Percentiles rank a stretch among this genome's conserved stretches.
These are phyloP conservation scores for Shinisaurus crocodilurus DNA, from an alignment of 2,113 vertebrate species.

Conservation along the genomic window DNA sequence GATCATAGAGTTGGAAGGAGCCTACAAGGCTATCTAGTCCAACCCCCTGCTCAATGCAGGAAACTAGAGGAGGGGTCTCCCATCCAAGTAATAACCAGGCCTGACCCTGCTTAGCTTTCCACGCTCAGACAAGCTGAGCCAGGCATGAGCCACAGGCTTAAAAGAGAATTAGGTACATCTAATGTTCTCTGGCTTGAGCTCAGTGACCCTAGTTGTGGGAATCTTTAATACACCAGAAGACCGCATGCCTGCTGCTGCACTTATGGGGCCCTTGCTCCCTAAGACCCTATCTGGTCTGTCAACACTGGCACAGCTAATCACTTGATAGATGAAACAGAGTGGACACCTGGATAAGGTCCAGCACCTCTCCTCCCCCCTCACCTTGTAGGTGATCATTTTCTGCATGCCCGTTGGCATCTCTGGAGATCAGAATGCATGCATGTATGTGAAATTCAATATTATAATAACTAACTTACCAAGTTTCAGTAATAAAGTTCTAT, in stretches of 20 bases:
- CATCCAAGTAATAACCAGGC: too few relatives aligned
- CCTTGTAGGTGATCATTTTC: background rate
- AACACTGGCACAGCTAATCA: background rate
- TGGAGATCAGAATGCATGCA: background rate
- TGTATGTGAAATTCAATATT: background rate
- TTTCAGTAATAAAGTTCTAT: background rate
- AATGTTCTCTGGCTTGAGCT: background rate
- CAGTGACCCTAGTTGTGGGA: background rate
- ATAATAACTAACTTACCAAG: background rate
- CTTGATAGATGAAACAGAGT: background rate
- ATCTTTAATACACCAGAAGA: background rate
- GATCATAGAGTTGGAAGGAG: too few relatives aligned
- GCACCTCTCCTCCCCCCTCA: background rate
- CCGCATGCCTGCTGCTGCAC: background rate
- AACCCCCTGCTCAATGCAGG: too few relatives aligned
- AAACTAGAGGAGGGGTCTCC: too few relatives aligned
- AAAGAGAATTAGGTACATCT: background rate
- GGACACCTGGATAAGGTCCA: background rate
- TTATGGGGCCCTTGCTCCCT: background rate
- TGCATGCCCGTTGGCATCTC: background rate
- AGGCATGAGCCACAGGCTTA: too few relatives aligned
- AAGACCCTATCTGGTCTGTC: background rate
- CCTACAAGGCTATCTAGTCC: too few relatives aligned
- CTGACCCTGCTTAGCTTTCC: too few relatives aligned
- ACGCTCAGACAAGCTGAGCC: too few relatives aligned